Percentiles rank a stretch among this genome's conserved stretches.
Evolutionary conservation across 2,888 invertebrate genomes (phyloP).

Genomic region (Caenorhabditis zanzibari): DNA sequence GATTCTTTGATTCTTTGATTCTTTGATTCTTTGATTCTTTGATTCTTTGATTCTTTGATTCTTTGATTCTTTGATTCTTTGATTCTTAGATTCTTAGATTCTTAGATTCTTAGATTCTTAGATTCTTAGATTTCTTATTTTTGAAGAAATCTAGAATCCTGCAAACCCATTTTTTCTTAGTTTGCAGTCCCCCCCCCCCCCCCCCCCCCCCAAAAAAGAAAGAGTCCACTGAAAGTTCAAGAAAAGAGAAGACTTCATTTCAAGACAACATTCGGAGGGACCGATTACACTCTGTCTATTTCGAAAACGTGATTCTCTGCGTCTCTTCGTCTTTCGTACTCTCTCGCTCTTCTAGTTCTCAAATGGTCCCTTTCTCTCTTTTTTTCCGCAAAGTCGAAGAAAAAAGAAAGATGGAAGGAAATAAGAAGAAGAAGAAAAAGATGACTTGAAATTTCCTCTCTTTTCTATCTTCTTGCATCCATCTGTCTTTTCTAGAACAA

Average conservation of each 20-base stretch:
- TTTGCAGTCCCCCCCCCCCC: neutral
- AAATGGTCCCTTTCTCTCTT: no score
- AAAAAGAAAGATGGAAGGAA: neutral
- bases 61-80: no score
- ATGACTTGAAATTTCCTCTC: constrained; percentile 60
- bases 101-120: no score
- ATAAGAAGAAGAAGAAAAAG: constrained; percentile 22
- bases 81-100: no score
- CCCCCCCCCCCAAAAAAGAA: neutral
- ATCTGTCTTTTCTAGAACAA: constrained; percentile 9
- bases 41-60: no score
- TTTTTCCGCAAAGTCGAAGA: neutral
- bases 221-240: constrained; percentile 4
- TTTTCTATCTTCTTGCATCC: constrained; percentile 24
- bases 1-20: no score
- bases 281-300: constrained; percentile 49
- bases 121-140: no score
- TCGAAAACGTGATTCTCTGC: constrained; percentile 11
- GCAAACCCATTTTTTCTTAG: neutral
- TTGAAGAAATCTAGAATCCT: no score
- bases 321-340: neutral
- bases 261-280: constrained; percentile 46
- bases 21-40: no score
- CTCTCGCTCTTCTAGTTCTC: neutral
- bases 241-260: constrained; percentile 19